These are phyloP conservation scores for Nasonia oneida DNA, from an alignment of 2,888 invertebrate genomes.

Conservation along the genomic window DNA sequence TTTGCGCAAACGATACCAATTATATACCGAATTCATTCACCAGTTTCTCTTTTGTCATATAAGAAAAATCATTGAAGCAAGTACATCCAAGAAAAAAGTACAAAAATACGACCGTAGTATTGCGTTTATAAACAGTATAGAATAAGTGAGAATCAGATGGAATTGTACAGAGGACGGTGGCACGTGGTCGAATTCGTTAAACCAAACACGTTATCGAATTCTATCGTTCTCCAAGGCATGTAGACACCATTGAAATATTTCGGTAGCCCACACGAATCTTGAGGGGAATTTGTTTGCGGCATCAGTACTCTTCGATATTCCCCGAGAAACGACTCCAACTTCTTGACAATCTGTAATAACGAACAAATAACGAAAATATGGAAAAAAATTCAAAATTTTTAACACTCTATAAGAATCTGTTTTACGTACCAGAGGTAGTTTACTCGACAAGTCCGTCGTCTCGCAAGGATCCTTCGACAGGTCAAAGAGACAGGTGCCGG, in stretches of 20 bases:
- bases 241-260: slow-evolving; percentile 69
- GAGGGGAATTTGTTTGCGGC: slow-evolving; percentile 61
- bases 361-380: slow-evolving; percentile 11
- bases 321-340: slow-evolving; percentile 65
- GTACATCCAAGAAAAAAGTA: no score
- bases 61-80: no score
- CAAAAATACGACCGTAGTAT: no score
- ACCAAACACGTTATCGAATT: neutral
- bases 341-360: slow-evolving; percentile 66
- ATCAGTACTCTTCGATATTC: slow-evolving; percentile 65
- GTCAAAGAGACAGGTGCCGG: slow-evolving; percentile 71
- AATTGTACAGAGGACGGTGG: neutral
- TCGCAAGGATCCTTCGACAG: slow-evolving; percentile 73
- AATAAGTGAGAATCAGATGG: neutral
- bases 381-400: neutral
- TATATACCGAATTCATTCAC: no score
- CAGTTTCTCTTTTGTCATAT: no score
- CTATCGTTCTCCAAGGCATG: slow-evolving; percentile 71
- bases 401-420: no score
- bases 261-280: slow-evolving; percentile 69
- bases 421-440: slow-evolving; percentile 67
- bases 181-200: neutral
- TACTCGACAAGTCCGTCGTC: slow-evolving; percentile 69
- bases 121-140: no score
- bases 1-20: no score